Conservation (phyloP, 1,140 invertebrate species). For the Heliconius hewitsoni region DNA sequence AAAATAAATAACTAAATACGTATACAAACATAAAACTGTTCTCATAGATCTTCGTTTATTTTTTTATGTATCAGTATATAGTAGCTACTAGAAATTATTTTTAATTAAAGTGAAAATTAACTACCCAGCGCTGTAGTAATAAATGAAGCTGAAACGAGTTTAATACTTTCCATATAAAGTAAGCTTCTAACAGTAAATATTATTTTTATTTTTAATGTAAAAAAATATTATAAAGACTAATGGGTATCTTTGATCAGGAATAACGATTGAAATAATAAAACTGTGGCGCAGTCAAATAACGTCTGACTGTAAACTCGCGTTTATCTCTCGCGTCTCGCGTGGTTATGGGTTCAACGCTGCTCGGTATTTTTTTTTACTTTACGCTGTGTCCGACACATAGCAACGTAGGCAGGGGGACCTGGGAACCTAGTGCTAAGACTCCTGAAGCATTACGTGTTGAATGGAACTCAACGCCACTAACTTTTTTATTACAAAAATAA, state of each 20-base stretch:
- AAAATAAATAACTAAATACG: background rate
- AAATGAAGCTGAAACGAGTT: conserved; percentile 11
- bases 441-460: too few species aligned
- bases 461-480: too few species aligned
- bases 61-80: conserved; percentile 8
- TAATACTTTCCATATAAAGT: background rate
- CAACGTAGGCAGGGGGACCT: too few species aligned
- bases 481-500: too few species aligned
- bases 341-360: background rate
- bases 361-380: too few species aligned
- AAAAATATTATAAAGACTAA: background rate
- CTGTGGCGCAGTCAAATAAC: background rate
- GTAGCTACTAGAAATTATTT: conserved; percentile 7
- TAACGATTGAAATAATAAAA: background rate
- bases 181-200: conserved; percentile 8
- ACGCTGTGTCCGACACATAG: too few species aligned
- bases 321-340: background rate
- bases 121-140: conserved; percentile 7
- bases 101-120: conserved; percentile 13
- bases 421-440: too few species aligned
- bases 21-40: background rate
- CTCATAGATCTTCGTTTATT: background rate
- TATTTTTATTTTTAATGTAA: background rate
- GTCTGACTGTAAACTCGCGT: background rate
- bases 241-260: background rate